Base-by-base conservation (phyloP, 2,888 invertebrate species). In the Gordius sp. region DNA sequence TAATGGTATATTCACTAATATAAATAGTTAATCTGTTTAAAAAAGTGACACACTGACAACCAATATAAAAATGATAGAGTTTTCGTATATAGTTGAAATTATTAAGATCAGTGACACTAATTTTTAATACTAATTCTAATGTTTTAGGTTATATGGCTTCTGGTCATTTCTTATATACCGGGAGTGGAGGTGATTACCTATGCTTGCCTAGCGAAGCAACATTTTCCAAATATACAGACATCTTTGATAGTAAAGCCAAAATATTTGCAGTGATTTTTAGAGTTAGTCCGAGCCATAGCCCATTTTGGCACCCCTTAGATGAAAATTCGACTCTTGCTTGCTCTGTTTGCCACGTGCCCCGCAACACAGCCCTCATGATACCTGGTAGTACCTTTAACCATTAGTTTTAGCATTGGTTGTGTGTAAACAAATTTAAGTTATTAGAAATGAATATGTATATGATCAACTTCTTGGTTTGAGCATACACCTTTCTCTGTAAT, bases 181-280 rank as follows among this genome's bases (percentile, higher is more conserved):
- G 47, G 20, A 47, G 47, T 23, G 47, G 47, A n/a, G 47, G 47
- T 20, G 47, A 47, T 47, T 47, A 18, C 20, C 47, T 47, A 23
- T 47, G 47, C 47, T 23, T 47, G 16, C 47, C 47, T 4, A 47
- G 16, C 4, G 47, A 47, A n/a, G 47, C 47, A 13, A 18, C 47
- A n/a, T 47, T 47, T 20, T 47, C 47, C 13, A 47, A 47, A 47
- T 47, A 47, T 20, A 47, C 47, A 13, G 47, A 47, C 20, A 23
- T 20, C 4, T 47, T 47, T 20, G 47, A 47, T 20, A n/a, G 16
- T 4, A 47, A 47, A 20, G 47, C 47, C 20, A 47, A 47, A 47
- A 47, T 47, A n/a, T 47, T 47, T 47, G 47, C 47, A 13, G 47
- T 47, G 20, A 23, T 47, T 47, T 47, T 47, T 47, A 13, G 23